Base-by-base conservation (phyloP, 2,888 invertebrate genomes). In the Tipula helvola region DNA sequence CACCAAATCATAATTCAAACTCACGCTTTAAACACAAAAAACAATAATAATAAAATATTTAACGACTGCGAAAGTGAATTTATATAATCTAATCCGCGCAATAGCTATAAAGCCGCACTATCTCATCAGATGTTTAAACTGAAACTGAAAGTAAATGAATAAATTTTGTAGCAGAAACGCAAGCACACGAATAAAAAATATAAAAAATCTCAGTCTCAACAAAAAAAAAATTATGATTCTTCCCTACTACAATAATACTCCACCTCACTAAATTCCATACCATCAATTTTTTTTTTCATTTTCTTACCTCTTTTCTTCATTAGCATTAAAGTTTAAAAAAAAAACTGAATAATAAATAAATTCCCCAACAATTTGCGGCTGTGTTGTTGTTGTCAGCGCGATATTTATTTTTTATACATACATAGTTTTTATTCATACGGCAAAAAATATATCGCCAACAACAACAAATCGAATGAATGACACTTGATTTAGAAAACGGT, bases 281-380 rank as follows among this genome's bases (percentile, higher is more conserved):
- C 71, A 71, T 71, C 71, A 71, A 71, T 71, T 71, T 71, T 28
- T 71, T 3, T 16, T 52, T 52, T 71, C 28, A 71, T 71, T 71
- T 71, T 71, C 71, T 71, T 71, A 71, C 71, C 71, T 71, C 71
- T 71, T 71, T 71, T 71, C 71, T 71, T 71, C 71, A 71, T 71
- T 71, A 71, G 71, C 71, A 71, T 71, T 71, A 71, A 71, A 71
- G 71, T 71, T 71, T 12, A 71, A 16, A 57, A 52, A 52, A 16
- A 52, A 52, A 52, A 57, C 12, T 71, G 7, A 28, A 71, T 10
- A 18, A 8, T 28, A 57, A 28, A 71, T 71, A 71, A 71, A 71
- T 71, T 71, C 71, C 71, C 71, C 71, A 71, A 71, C 71, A 71
- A 28, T 71, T 71, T 28, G 71, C 71, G 71, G 71, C 5, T 57